These are phyloP conservation scores for Myiopsitta monachus DNA, from an alignment of 2,113 vertebrate genomes.

Conservation along the genomic window DNA sequence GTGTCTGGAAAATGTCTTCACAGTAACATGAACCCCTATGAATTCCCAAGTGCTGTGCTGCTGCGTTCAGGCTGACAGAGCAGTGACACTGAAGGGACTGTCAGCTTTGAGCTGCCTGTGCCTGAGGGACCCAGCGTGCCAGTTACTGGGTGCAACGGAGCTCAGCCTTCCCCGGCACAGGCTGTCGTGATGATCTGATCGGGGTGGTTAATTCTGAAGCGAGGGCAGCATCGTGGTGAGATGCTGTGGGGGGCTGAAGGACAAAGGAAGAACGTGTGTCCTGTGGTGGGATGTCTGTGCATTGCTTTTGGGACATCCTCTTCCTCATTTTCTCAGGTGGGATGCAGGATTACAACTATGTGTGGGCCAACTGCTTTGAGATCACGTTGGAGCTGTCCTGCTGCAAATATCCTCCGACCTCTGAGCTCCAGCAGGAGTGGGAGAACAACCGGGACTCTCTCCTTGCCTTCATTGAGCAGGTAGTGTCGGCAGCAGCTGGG, in stretches of 20 bases:
- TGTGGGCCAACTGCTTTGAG: conserved; percentile 93
- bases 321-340: conserved; percentile 79
- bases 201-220: neutral
- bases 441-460: conserved; percentile 91
- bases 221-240: neutral
- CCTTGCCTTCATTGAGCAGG: conserved; percentile 91
- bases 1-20: neutral
- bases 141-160: neutral
- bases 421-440: conserved; percentile 87
- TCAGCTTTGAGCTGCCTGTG: neutral
- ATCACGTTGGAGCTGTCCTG: conserved; percentile 95
- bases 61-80: neutral
- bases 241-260: neutral
- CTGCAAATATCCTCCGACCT: conserved; percentile 88
- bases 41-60: neutral
- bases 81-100: neutral
- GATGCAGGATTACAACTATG: conserved; percentile 98
- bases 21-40: neutral
- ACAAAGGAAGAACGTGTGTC: neutral
- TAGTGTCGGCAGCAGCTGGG: neutral
- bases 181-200: neutral
- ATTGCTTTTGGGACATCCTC: neutral
- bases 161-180: neutral
- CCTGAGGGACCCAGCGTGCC: neutral
- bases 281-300: neutral